A percentile compares a stretch with the other conserved stretches of the same genome.
phyloP scores from a whole-genome alignment of 2,888 invertebrate genomes.

The Phortica magna region DNA sequence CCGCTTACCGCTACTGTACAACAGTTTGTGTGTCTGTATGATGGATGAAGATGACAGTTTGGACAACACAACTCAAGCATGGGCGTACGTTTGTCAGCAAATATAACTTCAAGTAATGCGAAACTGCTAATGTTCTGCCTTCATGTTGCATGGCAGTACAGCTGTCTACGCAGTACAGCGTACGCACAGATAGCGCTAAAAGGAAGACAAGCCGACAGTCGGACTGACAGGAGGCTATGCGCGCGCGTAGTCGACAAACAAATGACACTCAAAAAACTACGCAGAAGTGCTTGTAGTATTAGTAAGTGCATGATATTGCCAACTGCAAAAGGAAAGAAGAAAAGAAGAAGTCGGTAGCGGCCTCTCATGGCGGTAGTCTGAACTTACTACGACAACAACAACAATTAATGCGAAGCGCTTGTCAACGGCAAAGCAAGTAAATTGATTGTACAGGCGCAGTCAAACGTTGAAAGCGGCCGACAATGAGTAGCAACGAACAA shows the following conservation, averaged over 20 bases:
- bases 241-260: background rate
- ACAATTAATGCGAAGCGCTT: slow-evolving; percentile 24
- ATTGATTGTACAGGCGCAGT: slow-evolving; percentile 23
- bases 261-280: slow-evolving; percentile 15
- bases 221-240: background rate
- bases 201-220: background rate
- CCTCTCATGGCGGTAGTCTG: background rate
- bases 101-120: slow-evolving; percentile 16
- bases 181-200: background rate
- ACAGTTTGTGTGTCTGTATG: background rate
- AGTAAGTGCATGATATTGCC: background rate
- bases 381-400: background rate
- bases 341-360: background rate
- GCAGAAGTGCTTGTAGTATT: background rate
- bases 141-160: background rate
- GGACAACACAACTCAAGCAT: slow-evolving; percentile 12
- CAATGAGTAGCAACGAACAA: background rate
- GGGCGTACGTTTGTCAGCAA: slow-evolving; percentile 20
- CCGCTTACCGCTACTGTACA: background rate
- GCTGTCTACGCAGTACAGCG: background rate
- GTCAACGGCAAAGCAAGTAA: slow-evolving; percentile 9
- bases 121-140: slow-evolving; percentile 10
- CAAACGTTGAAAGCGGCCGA: slow-evolving; percentile 15
- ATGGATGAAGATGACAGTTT: slow-evolving; percentile 9
- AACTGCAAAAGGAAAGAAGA: background rate